phyloP scores from a whole-genome alignment of 2,797 vertebrate species.

The Chaetophractus vellerosus region DNA sequence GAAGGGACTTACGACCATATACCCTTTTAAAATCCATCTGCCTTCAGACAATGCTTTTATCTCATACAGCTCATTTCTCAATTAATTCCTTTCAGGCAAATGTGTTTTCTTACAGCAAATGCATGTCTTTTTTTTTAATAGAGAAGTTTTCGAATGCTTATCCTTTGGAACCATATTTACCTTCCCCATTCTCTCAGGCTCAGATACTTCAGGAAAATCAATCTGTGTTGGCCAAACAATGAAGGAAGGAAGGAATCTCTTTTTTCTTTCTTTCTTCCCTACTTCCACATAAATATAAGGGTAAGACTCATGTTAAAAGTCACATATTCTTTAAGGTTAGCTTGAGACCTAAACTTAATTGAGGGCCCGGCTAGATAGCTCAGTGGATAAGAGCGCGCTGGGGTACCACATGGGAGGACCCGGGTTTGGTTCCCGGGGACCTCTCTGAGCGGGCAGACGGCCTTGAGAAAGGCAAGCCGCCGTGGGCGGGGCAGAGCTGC shows the following conservation, averaged over 20 bases:
- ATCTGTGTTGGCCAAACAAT: slow-evolving; percentile 9
- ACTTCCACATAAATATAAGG: background rate
- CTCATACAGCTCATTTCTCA: background rate
- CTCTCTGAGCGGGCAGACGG: no score
- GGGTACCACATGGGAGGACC: no score
- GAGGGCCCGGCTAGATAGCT: no score
- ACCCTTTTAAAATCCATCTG: slow-evolving; percentile 22
- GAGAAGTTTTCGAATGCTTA: background rate
- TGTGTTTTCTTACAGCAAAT: slow-evolving; percentile 33
- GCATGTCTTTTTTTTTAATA: background rate
- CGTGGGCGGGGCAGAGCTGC: no score
- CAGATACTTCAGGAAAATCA: slow-evolving; percentile 55
- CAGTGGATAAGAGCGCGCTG: no score
- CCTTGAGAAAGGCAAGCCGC: no score
- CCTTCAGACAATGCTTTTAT: slow-evolving; percentile 15
- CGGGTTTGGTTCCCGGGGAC: no score
- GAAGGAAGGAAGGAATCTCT: slow-evolving; percentile 4
- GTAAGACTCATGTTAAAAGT: background rate
- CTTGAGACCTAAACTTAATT: background rate
- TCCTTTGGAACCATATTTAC: background rate
- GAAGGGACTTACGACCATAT: background rate
- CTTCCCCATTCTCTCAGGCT: background rate
- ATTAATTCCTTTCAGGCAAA: slow-evolving; percentile 15
- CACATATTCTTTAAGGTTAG: slow-evolving; percentile 3
- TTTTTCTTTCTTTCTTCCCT: background rate